Evolutionary conservation across 2,113 vertebrate genomes (phyloP).

Genomic region (Chloropsis cyanopogon): DNA sequence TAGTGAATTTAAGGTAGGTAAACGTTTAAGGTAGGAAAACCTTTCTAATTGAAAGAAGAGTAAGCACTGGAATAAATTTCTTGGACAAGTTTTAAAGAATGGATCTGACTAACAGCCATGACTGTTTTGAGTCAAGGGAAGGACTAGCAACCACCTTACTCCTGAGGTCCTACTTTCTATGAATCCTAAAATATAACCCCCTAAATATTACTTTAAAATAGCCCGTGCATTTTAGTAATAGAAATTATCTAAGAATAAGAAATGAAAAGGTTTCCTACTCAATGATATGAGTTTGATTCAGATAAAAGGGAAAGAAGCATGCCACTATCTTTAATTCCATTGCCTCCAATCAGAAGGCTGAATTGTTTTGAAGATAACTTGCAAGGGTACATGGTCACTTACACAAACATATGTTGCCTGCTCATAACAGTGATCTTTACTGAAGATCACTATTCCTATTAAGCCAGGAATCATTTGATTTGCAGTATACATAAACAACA

Average conservation of each 20-base stretch:
- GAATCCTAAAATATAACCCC: not conserved
- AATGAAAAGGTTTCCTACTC: not conserved
- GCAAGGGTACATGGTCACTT: not conserved
- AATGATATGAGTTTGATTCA: not conserved
- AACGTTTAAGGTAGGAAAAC: not conserved
- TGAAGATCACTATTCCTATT: not conserved
- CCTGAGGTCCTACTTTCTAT: not conserved
- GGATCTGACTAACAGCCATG: not conserved
- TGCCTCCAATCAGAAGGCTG: not conserved
- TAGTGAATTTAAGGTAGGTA: not conserved
- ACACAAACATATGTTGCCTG: not conserved
- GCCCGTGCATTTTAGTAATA: not conserved
- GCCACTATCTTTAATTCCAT: not conserved
- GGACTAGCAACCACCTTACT: not conserved
- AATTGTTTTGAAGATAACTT: not conserved
- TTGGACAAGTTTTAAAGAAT: not conserved
- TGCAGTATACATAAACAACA: conserved; percentile 1
- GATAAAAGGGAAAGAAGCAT: not conserved
- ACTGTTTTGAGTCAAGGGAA: not conserved
- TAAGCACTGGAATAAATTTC: not conserved
- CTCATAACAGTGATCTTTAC: not conserved
- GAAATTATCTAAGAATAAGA: not conserved
- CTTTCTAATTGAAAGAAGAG: not conserved
- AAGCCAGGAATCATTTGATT: not conserved
- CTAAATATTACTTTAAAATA: not conserved